Base-by-base conservation (phyloP, 2,113 vertebrate species). In the Sinocyclocheilus rhinocerous region DNA sequence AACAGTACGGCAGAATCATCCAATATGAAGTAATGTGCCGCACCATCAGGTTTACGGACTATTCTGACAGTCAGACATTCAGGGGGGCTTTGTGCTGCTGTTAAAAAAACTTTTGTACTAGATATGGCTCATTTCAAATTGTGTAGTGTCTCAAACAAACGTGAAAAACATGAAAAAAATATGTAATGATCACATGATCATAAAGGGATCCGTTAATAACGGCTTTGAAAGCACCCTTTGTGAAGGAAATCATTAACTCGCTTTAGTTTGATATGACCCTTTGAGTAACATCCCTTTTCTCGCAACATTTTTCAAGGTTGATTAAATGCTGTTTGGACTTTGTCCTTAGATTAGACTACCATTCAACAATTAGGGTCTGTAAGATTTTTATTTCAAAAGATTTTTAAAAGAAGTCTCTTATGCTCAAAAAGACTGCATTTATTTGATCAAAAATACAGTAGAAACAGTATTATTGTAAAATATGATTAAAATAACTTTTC, bases 1-100 rank as follows among this genome's bases (percentile, higher is more conserved):
- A 89, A 87, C 55, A 75, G 57, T 45, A 80, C 18, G 29, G 82
- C n/a, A 67, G 18, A 76, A 86, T 76, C 85, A 82, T 75, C 57
- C 15, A 22, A 82, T 48, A 26, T 45, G 16, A 36, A 67, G 85
- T 55, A 29, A 85, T 42, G 33, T 65, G 69, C 85, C 57, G 48
- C 78, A 76, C 67, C 69, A 82, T 65, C 77, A 86, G 24, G 20
- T 45, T 59, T 26, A 36, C 2, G 24, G 70, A 65, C 55, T 55
- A 45, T 33, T 36, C 87, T 85, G 75, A 72, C 80, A 4, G 61
- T 77, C 36, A 83, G 63, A 33, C 65, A 16, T 77, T 59, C 52
- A 72, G 22, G 12, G 15, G 42, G 83, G 33, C 11, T 72, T 50
- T 52, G 45, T 67, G 45, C 33, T 82, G n/a, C 55, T 22, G 48